Evolutionary conservation across 2,888 invertebrate genomes (phyloP).

Genomic region (Aspidiotus destructor): DNA sequence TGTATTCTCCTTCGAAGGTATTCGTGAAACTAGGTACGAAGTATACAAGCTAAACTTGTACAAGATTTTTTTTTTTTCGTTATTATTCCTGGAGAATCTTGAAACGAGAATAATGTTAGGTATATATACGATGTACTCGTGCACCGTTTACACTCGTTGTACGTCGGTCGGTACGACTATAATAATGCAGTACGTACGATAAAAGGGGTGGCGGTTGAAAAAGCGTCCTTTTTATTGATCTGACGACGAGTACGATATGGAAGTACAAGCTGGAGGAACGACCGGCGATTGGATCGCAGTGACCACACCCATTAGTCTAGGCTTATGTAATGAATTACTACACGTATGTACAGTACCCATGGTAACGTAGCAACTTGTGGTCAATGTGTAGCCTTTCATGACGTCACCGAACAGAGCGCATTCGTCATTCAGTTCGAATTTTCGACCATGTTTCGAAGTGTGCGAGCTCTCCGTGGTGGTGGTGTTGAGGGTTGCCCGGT

Average conservation of each 20-base stretch:
- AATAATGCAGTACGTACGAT: neutral
- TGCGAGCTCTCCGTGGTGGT: neutral
- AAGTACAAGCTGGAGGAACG: slow-evolving; percentile 12
- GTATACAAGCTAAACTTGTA: too few species aligned
- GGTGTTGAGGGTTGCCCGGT: too few species aligned
- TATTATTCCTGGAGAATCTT: too few species aligned
- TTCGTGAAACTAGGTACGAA: too few species aligned
- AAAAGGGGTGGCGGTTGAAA: slow-evolving; percentile 2
- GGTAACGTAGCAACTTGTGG: slow-evolving; percentile 31
- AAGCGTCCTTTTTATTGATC: slow-evolving; percentile 29
- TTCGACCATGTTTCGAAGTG: slow-evolving; percentile 22
- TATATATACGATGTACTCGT: too few species aligned
- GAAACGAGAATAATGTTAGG: too few species aligned
- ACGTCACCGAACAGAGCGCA: slow-evolving; percentile 19
- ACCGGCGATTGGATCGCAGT: slow-evolving; percentile 26
- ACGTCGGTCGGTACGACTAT: neutral
- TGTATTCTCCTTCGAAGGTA: too few species aligned
- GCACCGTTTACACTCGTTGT: too few species aligned
- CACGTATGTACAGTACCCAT: slow-evolving; percentile 23
- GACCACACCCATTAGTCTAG: slow-evolving; percentile 28
- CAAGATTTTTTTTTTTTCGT: too few species aligned
- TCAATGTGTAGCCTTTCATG: slow-evolving; percentile 30
- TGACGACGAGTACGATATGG: slow-evolving; percentile 18
- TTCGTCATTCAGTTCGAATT: slow-evolving; percentile 11
- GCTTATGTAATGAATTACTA: neutral